Conservation (phyloP, 2,113 vertebrate genomes). For the Cephalopterus ornatus region DNA sequence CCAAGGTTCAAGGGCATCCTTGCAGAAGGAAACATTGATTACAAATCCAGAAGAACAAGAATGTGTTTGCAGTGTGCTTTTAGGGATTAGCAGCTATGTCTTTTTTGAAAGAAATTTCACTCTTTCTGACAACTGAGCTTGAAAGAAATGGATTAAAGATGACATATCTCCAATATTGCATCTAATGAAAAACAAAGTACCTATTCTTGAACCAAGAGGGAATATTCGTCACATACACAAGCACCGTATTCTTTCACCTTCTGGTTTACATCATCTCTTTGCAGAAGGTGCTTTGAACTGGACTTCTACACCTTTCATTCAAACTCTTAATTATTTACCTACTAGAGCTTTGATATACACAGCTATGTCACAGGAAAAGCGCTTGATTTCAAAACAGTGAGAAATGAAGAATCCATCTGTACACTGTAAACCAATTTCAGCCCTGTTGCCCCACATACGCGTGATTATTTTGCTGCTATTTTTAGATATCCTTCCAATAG, state of each 20-base stretch:
- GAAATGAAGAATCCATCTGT: not conserved
- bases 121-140: not conserved
- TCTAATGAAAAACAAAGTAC: slow-evolving; percentile 18
- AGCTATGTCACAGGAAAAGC: not conserved
- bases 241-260: not conserved
- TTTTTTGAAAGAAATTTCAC: slow-evolving; percentile 17
- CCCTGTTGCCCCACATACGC: not conserved
- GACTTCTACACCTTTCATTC: not conserved
- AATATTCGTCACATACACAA: not conserved
- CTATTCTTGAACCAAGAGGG: not conserved
- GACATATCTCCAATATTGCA: not conserved
- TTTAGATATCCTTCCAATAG: not conserved
- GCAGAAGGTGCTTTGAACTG: not conserved
- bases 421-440: not conserved
- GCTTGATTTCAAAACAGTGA: not conserved
- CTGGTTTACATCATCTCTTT: not conserved
- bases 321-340: not conserved
- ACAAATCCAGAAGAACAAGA: not conserved
- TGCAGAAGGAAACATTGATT: not conserved
- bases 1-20: not conserved
- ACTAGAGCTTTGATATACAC: not conserved
- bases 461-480: not conserved
- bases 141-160: slow-evolving; percentile 54
- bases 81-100: not conserved
- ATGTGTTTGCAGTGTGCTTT: not conserved